These are phyloP conservation scores for Zaprionus tsacasi DNA, from an alignment of 1,140 invertebrate species.

Conservation along the genomic window DNA sequence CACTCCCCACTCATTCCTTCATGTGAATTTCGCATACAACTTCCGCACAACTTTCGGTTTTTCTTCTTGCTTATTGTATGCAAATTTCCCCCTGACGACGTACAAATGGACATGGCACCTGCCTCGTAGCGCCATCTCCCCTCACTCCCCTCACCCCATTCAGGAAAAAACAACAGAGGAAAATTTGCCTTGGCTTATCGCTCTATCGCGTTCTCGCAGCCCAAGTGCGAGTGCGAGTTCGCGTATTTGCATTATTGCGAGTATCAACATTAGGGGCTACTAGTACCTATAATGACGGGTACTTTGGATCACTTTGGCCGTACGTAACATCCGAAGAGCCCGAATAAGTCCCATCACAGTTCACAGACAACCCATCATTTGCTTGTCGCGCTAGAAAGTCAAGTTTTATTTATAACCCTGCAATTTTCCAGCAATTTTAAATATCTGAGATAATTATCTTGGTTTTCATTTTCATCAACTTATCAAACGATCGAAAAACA, in stretches of 20 bases:
- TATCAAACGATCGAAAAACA: too few relatives aligned
- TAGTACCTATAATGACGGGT: slow-evolving; percentile 34
- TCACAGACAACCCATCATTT: background rate
- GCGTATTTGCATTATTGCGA: slow-evolving; percentile 48
- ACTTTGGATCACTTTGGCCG: slow-evolving; percentile 40
- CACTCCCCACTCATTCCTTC: slow-evolving; percentile 34
- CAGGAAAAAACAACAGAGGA: slow-evolving; percentile 29
- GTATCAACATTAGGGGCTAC: slow-evolving; percentile 36
- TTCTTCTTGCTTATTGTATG: slow-evolving; percentile 57
- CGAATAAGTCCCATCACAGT: background rate
- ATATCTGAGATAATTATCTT: background rate
- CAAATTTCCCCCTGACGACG: slow-evolving; percentile 57
- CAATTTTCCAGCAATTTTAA: slow-evolving; percentile 14
- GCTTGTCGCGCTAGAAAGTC: background rate
- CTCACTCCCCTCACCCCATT: background rate
- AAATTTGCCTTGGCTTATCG: slow-evolving; percentile 64
- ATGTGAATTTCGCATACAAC: slow-evolving; percentile 5
- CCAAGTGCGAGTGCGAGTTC: slow-evolving; percentile 24
- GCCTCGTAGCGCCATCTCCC: background rate
- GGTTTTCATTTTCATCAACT: background rate
- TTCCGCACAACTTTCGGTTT: slow-evolving; percentile 6
- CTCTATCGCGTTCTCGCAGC: slow-evolving; percentile 4
- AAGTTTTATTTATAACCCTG: slow-evolving; percentile 22
- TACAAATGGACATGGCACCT: slow-evolving; percentile 36
- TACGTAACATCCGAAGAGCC: slow-evolving; percentile 33